These are phyloP conservation scores for Rutpela maculata DNA, from an alignment of 2,888 invertebrate species.

Conservation along the genomic window DNA sequence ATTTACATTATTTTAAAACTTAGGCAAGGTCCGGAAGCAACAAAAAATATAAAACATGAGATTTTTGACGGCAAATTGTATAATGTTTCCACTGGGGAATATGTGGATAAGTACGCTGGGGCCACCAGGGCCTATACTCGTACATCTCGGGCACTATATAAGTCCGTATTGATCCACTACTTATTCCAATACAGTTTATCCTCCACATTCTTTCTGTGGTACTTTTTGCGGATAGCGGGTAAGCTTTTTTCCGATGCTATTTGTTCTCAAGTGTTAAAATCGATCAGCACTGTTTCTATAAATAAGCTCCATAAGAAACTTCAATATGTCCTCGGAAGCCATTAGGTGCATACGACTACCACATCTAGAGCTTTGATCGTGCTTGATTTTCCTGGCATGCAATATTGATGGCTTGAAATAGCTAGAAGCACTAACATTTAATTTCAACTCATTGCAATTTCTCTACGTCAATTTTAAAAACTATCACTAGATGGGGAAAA, in stretches of 20 bases:
- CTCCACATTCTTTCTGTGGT: conserved; percentile 59
- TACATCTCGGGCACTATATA: conserved; percentile 39
- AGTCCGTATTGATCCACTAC: conserved; percentile 53
- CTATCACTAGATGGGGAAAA: no score
- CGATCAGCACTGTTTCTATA: conserved; percentile 59
- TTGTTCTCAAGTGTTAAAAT: conserved; percentile 60
- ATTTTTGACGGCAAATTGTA: conserved; percentile 12
- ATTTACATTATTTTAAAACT: neutral
- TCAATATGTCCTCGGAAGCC: conserved; percentile 60
- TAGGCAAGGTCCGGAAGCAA: neutral
- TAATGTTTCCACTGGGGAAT: neutral
- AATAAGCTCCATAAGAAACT: conserved; percentile 59
- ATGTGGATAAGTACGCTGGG: conserved; percentile 13
- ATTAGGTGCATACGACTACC: conserved; percentile 49
- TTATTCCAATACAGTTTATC: conserved; percentile 57
- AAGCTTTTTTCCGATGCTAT: conserved; percentile 60
- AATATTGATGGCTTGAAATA: neutral
- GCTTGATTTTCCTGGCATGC: neutral
- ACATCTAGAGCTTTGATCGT: neutral
- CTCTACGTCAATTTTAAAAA: no score
- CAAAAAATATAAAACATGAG: conserved; percentile 1
- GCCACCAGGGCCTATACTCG: conserved; percentile 23
- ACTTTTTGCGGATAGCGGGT: conserved; percentile 59
- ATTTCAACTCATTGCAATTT: no score
- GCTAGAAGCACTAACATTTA: neutral